These are phyloP conservation scores for Amaurobius ferox DNA, from an alignment of 2,888 invertebrate genomes.

Conservation along the genomic window DNA sequence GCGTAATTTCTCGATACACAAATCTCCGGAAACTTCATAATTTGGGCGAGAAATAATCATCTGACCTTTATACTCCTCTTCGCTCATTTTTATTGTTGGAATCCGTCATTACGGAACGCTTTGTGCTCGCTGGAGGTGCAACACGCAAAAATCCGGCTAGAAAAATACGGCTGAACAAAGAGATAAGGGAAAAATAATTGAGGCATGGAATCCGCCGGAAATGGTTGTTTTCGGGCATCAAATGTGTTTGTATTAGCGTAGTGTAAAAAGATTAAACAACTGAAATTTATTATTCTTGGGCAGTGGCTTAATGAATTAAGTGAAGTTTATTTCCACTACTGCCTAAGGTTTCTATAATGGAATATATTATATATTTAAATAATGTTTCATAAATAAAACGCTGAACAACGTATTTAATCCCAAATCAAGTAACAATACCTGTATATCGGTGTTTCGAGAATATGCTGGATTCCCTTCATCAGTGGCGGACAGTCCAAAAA, in stretches of 20 bases:
- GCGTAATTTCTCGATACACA: no score
- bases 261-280: background rate
- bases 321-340: no score
- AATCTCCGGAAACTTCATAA: constrained; percentile 12
- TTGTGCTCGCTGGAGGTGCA: background rate
- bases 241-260: background rate
- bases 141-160: background rate
- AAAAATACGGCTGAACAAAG: constrained; percentile 6
- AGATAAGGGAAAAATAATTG: constrained; percentile 16
- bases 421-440: no score
- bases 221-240: background rate
- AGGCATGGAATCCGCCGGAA: constrained; percentile 9
- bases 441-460: no score
- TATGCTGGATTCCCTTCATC: no score
- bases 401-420: no score
- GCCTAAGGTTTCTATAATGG: no score
- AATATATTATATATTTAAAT: no score
- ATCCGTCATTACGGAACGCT: background rate
- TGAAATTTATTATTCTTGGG: background rate
- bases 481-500: no score
- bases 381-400: no score
- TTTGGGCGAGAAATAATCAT: constrained; percentile 1
- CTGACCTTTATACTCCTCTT: background rate
- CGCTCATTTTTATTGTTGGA: constrained; percentile 7
- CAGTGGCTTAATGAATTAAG: constrained; percentile 3